Conservation (phyloP, 2,888 invertebrate genomes). For the Drosophila robusta region DNA sequence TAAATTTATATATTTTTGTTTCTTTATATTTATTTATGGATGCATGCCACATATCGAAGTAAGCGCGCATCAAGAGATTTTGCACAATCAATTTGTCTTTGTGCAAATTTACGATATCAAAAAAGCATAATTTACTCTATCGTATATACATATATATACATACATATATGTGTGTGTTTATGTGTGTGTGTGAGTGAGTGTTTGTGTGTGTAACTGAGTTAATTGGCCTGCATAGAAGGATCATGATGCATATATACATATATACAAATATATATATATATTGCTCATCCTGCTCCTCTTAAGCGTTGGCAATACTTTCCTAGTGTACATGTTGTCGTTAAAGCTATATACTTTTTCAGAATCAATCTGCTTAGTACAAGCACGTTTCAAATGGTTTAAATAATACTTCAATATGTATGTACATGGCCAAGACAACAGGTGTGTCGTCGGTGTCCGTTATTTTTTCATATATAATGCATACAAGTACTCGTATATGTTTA, state of each 20-base stretch:
- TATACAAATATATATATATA: neutral
- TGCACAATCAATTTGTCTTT: conserved; percentile 19
- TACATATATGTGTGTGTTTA: conserved; percentile 34
- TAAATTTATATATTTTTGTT: conserved; percentile 2
- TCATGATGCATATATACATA: neutral
- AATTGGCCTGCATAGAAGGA: conserved; percentile 41
- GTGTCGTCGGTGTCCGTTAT: conserved; percentile 24
- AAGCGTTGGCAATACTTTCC: conserved; percentile 44
- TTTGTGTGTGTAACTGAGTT: conserved; percentile 25
- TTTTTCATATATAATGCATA: conserved; percentile 25
- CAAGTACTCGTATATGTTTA: conserved; percentile 33
- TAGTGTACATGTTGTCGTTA: conserved; percentile 29
- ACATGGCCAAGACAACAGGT: conserved; percentile 61
- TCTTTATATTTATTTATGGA: conserved; percentile 18
- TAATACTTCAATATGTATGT: conserved; percentile 76
- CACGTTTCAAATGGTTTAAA: conserved; percentile 47
- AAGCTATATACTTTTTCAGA: conserved; percentile 30
- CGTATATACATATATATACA: conserved; percentile 61
- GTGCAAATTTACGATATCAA: conserved; percentile 33
- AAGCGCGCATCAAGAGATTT: conserved; percentile 24
- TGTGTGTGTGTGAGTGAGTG: conserved; percentile 11
- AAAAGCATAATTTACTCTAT: conserved; percentile 60
- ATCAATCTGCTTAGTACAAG: conserved; percentile 26
- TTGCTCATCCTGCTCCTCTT: conserved; percentile 1
- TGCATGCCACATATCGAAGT: conserved; percentile 26